Base-by-base conservation (phyloP, 1,140 invertebrate species). In the Charaxes varanes region DNA sequence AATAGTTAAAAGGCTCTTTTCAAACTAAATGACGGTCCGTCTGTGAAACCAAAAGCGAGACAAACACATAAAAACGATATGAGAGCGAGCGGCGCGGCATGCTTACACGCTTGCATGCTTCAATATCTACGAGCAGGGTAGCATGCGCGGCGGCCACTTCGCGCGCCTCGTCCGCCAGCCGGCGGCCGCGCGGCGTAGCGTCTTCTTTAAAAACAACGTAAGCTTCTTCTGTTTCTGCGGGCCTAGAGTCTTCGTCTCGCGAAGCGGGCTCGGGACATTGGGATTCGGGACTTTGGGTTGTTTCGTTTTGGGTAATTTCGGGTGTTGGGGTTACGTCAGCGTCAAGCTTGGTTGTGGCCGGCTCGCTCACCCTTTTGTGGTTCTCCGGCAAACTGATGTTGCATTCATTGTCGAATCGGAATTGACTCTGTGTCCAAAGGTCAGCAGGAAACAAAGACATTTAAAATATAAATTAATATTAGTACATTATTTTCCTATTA, bases 351-450 rank as follows among this genome's bases (percentile, higher is more conserved):
- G 66, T 67, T 60, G 77, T 67, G 53, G 57, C 55, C 27, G 60
- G 66, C 62, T 88, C 87, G 94, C 93, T 95, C 92, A 97, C 94
- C 93, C 94, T 90, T 90, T 94, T 94, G 87, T 96, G 93, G 88
- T 95, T 95, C 87, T 97, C 95, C 82, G 94, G 94, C 72, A 97
- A 89, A 87, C 93, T 94, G 83, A 97, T 89, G 87, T 95, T 93
- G 88, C 94, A 97, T 88, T 99, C 97, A 88, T 97, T 98, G 88
- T 97, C 96, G 88, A 98, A 98, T 71, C 96, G 92, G 88, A 98
- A 99, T 87, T 98, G 96, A 89, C 95, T 97, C 96, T 98, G 38
- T 74, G 24, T 76, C 72, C 72, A 54, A 28, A 37, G 48, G 76
- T 71, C 60, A 73, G 76, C 76, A 61, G 53, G 62, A 69, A 77